Evolutionary conservation across 2,888 invertebrate species (phyloP).

Genomic region (Dioctria rufipes): DNA sequence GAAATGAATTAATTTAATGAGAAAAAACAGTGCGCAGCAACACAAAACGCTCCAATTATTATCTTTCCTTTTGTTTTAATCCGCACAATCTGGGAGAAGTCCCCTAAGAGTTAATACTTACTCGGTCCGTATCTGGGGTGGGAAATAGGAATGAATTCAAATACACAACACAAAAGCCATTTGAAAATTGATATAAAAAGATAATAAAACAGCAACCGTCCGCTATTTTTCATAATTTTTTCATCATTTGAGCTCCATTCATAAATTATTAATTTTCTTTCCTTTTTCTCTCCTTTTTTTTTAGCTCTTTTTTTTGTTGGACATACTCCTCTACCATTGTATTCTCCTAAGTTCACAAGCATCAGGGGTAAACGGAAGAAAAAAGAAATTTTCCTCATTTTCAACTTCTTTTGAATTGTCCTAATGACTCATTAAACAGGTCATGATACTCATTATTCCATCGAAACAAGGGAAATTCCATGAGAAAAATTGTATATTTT

Average conservation of each 20-base stretch:
- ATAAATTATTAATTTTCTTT: conserved; percentile 41
- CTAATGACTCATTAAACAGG: conserved; percentile 49
- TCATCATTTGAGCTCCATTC: conserved; percentile 31
- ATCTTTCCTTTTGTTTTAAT: too few relatives aligned
- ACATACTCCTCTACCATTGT: conserved; percentile 5
- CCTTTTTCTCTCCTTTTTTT: neutral
- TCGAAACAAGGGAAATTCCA: conserved; percentile 25
- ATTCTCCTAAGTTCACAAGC: conserved; percentile 31
- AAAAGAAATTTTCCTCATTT: conserved; percentile 39
- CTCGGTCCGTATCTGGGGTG: too few relatives aligned
- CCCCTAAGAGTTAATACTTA: too few relatives aligned
- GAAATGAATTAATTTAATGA: too few relatives aligned
- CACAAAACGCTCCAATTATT: too few relatives aligned
- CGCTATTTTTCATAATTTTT: too few relatives aligned
- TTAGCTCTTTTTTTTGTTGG: conserved; percentile 5
- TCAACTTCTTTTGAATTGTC: conserved; percentile 43
- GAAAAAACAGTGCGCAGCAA: too few relatives aligned
- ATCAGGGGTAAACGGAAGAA: conserved; percentile 13
- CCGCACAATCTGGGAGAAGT: too few relatives aligned
- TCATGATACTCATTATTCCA: conserved; percentile 47
- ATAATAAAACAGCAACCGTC: too few relatives aligned
- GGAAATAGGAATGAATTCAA: too few relatives aligned
- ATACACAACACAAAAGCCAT: too few relatives aligned
- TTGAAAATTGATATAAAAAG: too few relatives aligned
- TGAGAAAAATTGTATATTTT: conserved; percentile 3